Evolutionary conservation across 2,888 invertebrate species (phyloP).

Genomic region (Oegoconia quadripuncta): DNA sequence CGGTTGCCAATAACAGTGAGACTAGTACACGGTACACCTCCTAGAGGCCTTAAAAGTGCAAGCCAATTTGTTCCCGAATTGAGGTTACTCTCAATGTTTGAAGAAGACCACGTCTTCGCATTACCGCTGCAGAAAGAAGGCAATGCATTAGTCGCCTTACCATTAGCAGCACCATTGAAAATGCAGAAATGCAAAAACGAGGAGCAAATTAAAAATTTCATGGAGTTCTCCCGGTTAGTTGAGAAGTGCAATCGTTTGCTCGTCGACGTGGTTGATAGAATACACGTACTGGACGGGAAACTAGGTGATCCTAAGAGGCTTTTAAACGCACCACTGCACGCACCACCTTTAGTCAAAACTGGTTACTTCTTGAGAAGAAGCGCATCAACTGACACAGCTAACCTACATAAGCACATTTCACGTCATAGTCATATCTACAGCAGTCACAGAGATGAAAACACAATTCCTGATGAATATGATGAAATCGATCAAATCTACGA

Average conservation of each 20-base stretch:
- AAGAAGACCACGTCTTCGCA: constrained; percentile 92
- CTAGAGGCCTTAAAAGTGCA: constrained; percentile 89
- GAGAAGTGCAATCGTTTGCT: constrained; percentile 87
- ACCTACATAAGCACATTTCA: constrained; percentile 74
- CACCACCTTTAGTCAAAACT: constrained; percentile 75
- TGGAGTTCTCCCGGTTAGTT: constrained; percentile 87
- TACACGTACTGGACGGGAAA: constrained; percentile 90
- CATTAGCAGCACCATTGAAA: constrained; percentile 91
- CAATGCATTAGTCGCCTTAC: constrained; percentile 88
- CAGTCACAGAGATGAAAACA: constrained; percentile 82
- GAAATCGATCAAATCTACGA: constrained; percentile 98
- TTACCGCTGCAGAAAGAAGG: constrained; percentile 90
- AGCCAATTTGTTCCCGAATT: constrained; percentile 91
- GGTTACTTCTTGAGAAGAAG: constrained; percentile 87
- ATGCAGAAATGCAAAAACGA: constrained; percentile 90
- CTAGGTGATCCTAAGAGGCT: constrained; percentile 82
- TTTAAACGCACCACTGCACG: constrained; percentile 60
- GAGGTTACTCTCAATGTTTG: constrained; percentile 89
- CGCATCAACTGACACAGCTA: constrained; percentile 87
- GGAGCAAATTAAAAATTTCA: constrained; percentile 85
- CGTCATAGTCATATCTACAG: constrained; percentile 76
- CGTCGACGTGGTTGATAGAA: constrained; percentile 87
- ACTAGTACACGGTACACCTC: constrained; percentile 93
- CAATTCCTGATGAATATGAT: constrained; percentile 90
- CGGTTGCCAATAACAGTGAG: constrained; percentile 95